Base-by-base conservation (phyloP, 2,888 invertebrate genomes). In the Ochlodes sylvanus region DNA sequence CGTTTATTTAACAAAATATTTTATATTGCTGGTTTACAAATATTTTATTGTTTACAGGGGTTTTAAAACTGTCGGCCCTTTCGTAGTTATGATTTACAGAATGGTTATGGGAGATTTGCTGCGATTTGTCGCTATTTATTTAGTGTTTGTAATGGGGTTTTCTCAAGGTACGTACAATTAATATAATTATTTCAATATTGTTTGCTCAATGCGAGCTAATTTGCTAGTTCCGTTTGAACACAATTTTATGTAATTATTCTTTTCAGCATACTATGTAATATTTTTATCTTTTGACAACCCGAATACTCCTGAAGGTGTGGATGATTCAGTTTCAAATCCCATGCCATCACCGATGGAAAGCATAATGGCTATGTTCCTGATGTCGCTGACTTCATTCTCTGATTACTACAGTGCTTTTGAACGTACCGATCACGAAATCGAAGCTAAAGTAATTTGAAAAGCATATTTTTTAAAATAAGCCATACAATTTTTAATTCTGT, bases 71-170 rank as follows among this genome's bases (percentile, higher is more conserved):
- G 99, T 99, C 0, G 99, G 99, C 5, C 99, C 99, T 0, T 99
- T 99, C 95, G 99, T 99, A n/a, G 98, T 99, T 75, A 99, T 99
- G 99, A 98, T 99, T 77, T 99, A 99, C 90, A 95, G 98, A 73
- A 99, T 99, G 98, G 97, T 99, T 62, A 97, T 97, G 95, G 98
- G 99, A 68, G 99, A 99, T 90, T 94, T 99, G 41, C 93, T 99
- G 32, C 95, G 99, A 73, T 99, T 99, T 88, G 98, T 99, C 71
- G 97, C 97, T 58, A 99, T 99, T 82, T 99, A 99, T 85, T 92
- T 98, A 72, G 98, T 99, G 5, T 99, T 99, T 84, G 98, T 99
- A 6, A 96, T 99, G 95, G 98, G 98, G 69, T 99, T 99, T 84
- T 98, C 99, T 2, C 99, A 99, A 95, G 96, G 98, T 97, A 69